Evolutionary conservation across 2,888 invertebrate genomes (phyloP).

Genomic region (Archips crataeganus): DNA sequence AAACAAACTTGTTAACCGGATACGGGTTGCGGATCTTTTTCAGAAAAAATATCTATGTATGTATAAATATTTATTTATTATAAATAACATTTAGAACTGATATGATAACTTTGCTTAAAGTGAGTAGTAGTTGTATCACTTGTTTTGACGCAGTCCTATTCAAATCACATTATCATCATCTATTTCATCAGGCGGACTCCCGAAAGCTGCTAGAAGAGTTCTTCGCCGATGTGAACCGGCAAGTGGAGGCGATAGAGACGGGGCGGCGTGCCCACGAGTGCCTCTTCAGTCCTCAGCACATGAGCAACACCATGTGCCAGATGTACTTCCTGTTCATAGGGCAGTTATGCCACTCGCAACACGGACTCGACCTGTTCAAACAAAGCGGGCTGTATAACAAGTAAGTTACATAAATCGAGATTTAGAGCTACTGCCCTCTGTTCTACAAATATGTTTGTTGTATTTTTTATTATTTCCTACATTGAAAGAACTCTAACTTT

Average conservation of each 20-base stretch:
- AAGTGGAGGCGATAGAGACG: slow-evolving; percentile 90
- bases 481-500: no score
- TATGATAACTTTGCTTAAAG: no score
- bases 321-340: slow-evolving; percentile 98
- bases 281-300: slow-evolving; percentile 94
- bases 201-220: slow-evolving; percentile 91
- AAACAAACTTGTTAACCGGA: no score
- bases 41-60: no score
- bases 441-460: no score
- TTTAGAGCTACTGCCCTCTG: neutral
- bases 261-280: slow-evolving; percentile 94
- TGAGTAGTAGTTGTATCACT: no score
- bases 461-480: no score
- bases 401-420: slow-evolving; percentile 76
- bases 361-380: slow-evolving; percentile 90
- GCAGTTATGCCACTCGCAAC: slow-evolving; percentile 90
- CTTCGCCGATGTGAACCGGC: slow-evolving; percentile 91
- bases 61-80: no score
- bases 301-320: slow-evolving; percentile 96
- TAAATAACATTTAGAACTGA: no score
- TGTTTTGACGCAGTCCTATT: neutral
- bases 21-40: no score
- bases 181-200: slow-evolving; percentile 86
- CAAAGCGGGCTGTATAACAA: slow-evolving; percentile 91
- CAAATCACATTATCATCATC: neutral